Percentiles rank a stretch among this genome's conserved stretches.
Conservation (phyloP, 1,140 invertebrate species). For the Laupala kohalensis region DNA sequence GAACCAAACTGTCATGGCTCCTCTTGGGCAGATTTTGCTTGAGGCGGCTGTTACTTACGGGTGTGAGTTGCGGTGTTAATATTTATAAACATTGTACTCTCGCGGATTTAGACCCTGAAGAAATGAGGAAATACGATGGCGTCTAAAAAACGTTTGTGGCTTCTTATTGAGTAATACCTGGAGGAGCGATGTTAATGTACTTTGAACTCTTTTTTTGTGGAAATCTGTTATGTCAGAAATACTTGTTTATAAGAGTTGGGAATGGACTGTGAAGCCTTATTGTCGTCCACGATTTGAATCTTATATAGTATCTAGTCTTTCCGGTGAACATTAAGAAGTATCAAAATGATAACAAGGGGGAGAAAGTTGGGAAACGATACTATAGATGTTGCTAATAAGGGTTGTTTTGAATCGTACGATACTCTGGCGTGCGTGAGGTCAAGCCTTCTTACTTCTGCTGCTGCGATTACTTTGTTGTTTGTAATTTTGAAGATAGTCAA, state of each 20-base stretch:
- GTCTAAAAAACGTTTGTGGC: too few relatives aligned
- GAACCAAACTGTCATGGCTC: not conserved
- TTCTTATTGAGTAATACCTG: too few relatives aligned
- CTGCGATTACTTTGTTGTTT: slow-evolving; percentile 31
- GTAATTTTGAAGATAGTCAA: slow-evolving; percentile 32
- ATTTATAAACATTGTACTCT: too few relatives aligned
- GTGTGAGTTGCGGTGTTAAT: too few relatives aligned
- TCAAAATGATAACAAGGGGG: slow-evolving; percentile 19
- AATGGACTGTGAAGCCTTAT: not conserved
- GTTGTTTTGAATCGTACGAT: slow-evolving; percentile 31
- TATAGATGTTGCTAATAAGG: slow-evolving; percentile 32
- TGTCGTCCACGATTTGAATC: too few relatives aligned
- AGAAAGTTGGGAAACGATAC: slow-evolving; percentile 28
- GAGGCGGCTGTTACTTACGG: too few relatives aligned
- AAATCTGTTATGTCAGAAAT: not conserved
- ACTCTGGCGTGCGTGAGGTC: slow-evolving; percentile 35
- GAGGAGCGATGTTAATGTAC: not conserved
- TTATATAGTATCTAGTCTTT: not conserved
- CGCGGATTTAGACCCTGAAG: too few relatives aligned
- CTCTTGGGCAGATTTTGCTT: not conserved
- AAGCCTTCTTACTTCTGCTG: slow-evolving; percentile 30
- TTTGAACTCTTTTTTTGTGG: not conserved
- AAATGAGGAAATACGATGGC: too few relatives aligned
- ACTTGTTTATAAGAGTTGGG: not conserved
- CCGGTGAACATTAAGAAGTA: not conserved